These are phyloP conservation scores for Bruchidius siliquastri DNA, from an alignment of 2,888 invertebrate species.

Conservation along the genomic window DNA sequence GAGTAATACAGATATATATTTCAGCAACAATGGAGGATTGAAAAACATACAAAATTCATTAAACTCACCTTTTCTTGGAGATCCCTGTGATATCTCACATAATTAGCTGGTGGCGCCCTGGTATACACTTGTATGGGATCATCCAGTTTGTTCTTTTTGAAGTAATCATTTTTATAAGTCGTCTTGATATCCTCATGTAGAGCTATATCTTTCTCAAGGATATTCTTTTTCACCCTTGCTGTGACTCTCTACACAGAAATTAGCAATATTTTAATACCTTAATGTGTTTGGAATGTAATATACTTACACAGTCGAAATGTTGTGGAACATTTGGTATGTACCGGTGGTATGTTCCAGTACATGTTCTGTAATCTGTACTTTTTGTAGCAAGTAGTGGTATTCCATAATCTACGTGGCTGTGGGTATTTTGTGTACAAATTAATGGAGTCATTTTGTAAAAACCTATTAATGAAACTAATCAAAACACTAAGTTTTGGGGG, in stretches of 20 bases:
- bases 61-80: slow-evolving; percentile 29
- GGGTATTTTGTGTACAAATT: slow-evolving; percentile 33
- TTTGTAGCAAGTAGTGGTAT: slow-evolving; percentile 37
- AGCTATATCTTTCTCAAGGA: slow-evolving; percentile 27
- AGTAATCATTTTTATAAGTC: slow-evolving; percentile 24
- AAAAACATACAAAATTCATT: slow-evolving; percentile 29
- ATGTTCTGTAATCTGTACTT: slow-evolving; percentile 40
- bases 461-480: neutral
- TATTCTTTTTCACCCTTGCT: slow-evolving; percentile 28
- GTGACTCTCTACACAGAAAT: slow-evolving; percentile 33
- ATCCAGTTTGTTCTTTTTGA: slow-evolving; percentile 23
- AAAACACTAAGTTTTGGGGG: neutral
- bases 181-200: slow-evolving; percentile 31
- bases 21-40: slow-evolving; percentile 14
- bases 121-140: slow-evolving; percentile 17
- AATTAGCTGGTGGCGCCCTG: slow-evolving; percentile 13
- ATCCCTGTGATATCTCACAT: slow-evolving; percentile 28
- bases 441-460: slow-evolving; percentile 23
- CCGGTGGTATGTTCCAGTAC: slow-evolving; percentile 33
- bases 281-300: neutral
- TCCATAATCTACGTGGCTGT: slow-evolving; percentile 39
- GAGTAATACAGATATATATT: neutral
- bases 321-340: slow-evolving; percentile 35
- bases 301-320: slow-evolving; percentile 40
- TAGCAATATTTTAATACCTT: neutral